phyloP scores from a whole-genome alignment of 2,888 invertebrate species.

The Pachydiplax longipennis region DNA sequence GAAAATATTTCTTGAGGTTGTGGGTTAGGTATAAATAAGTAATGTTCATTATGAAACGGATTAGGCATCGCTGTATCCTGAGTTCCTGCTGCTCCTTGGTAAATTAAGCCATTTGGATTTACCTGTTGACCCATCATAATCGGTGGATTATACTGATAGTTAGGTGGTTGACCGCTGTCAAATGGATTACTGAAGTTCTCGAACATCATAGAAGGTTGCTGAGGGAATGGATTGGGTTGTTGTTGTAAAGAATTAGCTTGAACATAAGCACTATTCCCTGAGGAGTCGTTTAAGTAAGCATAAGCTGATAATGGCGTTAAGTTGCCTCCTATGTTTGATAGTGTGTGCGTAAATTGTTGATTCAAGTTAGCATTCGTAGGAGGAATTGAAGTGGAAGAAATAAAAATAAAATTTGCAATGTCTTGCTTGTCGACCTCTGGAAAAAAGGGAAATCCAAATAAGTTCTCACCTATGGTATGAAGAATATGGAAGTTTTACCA shows the following conservation, averaged over 20 bases:
- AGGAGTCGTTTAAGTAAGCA: background rate
- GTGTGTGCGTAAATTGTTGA: background rate
- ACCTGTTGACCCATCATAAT: background rate
- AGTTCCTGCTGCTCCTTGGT: background rate
- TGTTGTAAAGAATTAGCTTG: background rate
- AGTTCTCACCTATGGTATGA: too few species aligned
- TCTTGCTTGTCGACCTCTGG: background rate
- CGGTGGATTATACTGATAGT: background rate
- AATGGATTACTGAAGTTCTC: background rate
- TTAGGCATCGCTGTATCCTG: background rate
- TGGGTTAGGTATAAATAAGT: background rate
- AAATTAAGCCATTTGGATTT: background rate
- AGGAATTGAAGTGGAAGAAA: background rate
- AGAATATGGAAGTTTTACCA: background rate
- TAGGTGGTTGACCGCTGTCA: background rate
- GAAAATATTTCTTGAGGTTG: background rate
- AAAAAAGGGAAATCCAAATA: background rate
- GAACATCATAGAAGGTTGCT: background rate
- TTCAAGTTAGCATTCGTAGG: too few species aligned
- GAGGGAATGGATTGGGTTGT: background rate
- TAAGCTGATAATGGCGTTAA: background rate
- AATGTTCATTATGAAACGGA: background rate
- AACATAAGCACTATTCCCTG: background rate
- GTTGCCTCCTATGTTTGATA: background rate
- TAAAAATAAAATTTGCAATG: background rate